Evolutionary conservation across 2,797 vertebrate species (phyloP).

Genomic region (Syngnathus acus): DNA sequence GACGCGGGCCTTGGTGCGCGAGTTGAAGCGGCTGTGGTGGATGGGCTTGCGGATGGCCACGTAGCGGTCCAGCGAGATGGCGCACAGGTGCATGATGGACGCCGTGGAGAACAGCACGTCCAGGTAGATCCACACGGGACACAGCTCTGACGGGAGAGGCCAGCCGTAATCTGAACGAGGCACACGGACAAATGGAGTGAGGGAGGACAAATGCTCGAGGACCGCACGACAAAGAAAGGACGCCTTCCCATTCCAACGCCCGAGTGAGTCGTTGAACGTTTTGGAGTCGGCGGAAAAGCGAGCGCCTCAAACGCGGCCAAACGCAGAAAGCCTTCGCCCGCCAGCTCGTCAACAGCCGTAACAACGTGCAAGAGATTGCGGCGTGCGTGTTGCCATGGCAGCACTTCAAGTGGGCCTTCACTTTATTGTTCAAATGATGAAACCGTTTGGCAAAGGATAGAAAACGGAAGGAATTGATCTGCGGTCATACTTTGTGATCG

Average conservation of each 20-base stretch:
- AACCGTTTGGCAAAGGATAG: too few relatives aligned
- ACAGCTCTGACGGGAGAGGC: slow-evolving; percentile 84
- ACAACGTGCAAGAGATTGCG: not conserved
- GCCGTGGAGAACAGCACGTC: slow-evolving; percentile 93
- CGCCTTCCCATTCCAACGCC: not conserved
- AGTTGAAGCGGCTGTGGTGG: slow-evolving; percentile 92
- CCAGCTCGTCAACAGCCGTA: not conserved
- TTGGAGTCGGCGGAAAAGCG: too few relatives aligned
- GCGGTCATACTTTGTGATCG: too few relatives aligned
- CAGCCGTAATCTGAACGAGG: slow-evolving; percentile 76
- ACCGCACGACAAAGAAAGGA: not conserved
- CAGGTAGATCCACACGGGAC: slow-evolving; percentile 92
- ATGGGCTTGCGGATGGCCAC: slow-evolving; percentile 91
- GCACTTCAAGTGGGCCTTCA: not conserved
- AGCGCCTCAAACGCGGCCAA: not conserved
- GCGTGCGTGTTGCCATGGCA: not conserved
- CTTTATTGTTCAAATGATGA: too few relatives aligned
- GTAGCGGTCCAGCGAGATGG: slow-evolving; percentile 93
- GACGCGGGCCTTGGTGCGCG: slow-evolving; percentile 85
- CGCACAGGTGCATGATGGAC: slow-evolving; percentile 96
- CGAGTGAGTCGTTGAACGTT: too few relatives aligned
- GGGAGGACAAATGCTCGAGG: too few relatives aligned
- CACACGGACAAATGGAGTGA: not conserved
- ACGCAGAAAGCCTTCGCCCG: not conserved
- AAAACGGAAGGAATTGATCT: too few relatives aligned